phyloP scores from a whole-genome alignment of 2,888 invertebrate genomes.

The Amphipyra tragopoginis region DNA sequence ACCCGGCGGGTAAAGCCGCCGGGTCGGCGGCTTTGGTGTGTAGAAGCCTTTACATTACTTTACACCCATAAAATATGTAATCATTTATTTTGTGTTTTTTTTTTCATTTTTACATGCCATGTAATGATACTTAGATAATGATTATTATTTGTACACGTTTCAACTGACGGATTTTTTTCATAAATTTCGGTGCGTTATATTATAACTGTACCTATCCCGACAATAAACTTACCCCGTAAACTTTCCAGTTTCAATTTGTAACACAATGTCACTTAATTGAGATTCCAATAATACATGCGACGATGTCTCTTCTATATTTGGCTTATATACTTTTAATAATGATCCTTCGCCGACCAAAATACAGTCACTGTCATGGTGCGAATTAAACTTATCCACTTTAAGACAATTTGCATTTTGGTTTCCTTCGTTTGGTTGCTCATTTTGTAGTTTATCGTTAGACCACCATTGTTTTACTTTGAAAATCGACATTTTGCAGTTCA shows the following conservation, averaged over 20 bases:
- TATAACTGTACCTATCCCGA: too few relatives aligned
- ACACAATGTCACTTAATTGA: conserved; percentile 92
- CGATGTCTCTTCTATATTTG: conserved; percentile 80
- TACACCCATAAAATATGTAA: too few relatives aligned
- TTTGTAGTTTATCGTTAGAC: conserved; percentile 92
- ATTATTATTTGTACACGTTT: too few relatives aligned
- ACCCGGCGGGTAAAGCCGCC: too few relatives aligned
- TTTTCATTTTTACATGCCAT: too few relatives aligned
- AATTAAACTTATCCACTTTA: conserved; percentile 94
- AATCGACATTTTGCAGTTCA: conserved; percentile 93
- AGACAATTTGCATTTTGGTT: conserved; percentile 91
- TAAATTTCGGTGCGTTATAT: too few relatives aligned
- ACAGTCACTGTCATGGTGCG: conserved; percentile 94
- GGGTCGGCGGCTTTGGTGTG: too few relatives aligned
- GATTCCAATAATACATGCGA: conserved; percentile 94
- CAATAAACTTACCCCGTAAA: conserved; percentile 93
- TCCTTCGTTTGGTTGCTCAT: conserved; percentile 88
- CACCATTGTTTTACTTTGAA: conserved; percentile 98
- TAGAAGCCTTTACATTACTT: too few relatives aligned
- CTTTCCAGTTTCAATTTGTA: conserved; percentile 95
- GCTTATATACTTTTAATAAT: conserved; percentile 80
- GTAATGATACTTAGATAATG: too few relatives aligned
- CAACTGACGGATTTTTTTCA: too few relatives aligned
- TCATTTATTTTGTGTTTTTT: too few relatives aligned
- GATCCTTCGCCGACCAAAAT: conserved; percentile 90